These are phyloP conservation scores for Linyphia triangularis DNA, from an alignment of 2,888 invertebrate species.

Conservation along the genomic window DNA sequence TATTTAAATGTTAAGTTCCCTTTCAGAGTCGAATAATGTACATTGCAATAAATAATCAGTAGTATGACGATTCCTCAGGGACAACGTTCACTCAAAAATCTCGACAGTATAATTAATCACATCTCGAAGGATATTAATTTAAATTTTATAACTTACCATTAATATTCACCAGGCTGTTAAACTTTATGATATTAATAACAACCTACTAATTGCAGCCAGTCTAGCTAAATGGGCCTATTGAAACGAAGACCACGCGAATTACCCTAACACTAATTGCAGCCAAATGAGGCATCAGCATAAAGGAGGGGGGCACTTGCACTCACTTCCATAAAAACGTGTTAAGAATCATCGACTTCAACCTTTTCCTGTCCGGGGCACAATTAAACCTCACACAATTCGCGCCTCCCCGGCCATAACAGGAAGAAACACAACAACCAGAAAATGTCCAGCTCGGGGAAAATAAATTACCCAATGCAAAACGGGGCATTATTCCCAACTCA, in stretches of 20 bases:
- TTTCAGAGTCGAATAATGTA: too few species aligned
- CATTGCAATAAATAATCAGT: too few species aligned
- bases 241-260: neutral
- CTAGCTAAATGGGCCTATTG: neutral
- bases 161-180: neutral
- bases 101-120: neutral
- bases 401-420: constrained; percentile 28
- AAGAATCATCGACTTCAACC: constrained; percentile 4
- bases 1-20: too few species aligned
- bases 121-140: neutral
- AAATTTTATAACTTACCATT: neutral
- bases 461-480: constrained; percentile 56
- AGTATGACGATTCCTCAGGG: too few species aligned
- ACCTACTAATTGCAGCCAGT: neutral
- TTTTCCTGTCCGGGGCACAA: constrained; percentile 44
- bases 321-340: constrained; percentile 21
- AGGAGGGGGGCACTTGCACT: neutral
- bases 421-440: constrained; percentile 35
- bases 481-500: constrained; percentile 49
- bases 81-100: neutral
- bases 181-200: neutral
- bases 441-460: constrained; percentile 36
- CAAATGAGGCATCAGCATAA: neutral
- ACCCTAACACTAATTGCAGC: neutral
- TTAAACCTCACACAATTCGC: constrained; percentile 37